phyloP scores from a whole-genome alignment of 2,113 vertebrate genomes.

The Rattus rattus region DNA sequence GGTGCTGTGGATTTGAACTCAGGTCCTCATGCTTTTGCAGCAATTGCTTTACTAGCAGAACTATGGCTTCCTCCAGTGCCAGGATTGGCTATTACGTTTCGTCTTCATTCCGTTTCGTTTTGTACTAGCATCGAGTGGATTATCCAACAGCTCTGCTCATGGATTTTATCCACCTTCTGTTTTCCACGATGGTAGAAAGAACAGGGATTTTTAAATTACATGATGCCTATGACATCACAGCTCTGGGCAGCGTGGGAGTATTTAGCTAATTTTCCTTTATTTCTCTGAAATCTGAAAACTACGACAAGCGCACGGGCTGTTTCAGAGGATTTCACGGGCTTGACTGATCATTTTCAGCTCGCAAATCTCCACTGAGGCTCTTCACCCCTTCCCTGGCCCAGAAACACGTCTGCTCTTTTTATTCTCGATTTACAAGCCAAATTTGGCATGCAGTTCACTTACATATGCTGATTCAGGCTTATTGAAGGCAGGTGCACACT shows the following conservation, averaged over 20 bases:
- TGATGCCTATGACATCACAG: not conserved
- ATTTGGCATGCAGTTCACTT: slow-evolving; percentile 82
- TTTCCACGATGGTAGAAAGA: not conserved
- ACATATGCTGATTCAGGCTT: slow-evolving; percentile 80
- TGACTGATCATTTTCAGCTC: slow-evolving; percentile 70
- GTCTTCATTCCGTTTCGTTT: not conserved
- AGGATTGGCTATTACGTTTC: not conserved
- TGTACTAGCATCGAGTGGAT: not conserved
- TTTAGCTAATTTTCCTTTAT: slow-evolving; percentile 2
- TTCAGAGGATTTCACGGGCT: slow-evolving; percentile 63
- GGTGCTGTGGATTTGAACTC: not conserved
- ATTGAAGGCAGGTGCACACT: slow-evolving; percentile 88
- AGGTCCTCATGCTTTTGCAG: too few relatives aligned
- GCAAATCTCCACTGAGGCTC: slow-evolving; percentile 72
- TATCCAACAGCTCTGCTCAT: not conserved
- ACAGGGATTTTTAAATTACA: not conserved
- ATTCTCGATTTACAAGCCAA: slow-evolving; percentile 84
- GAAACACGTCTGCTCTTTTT: slow-evolving; percentile 81
- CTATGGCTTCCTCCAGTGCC: not conserved
- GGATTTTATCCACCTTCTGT: not conserved
- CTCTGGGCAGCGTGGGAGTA: not conserved
- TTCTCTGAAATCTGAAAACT: slow-evolving; percentile 49
- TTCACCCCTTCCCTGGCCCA: slow-evolving; percentile 65
- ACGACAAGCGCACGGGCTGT: not conserved
- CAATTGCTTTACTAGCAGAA: not conserved